A percentile compares a stretch with the other conserved stretches of the same genome.
Evolutionary conservation across 2,797 vertebrate genomes (phyloP).

Genomic region (Parauchenoglanis ngamensis): DNA sequence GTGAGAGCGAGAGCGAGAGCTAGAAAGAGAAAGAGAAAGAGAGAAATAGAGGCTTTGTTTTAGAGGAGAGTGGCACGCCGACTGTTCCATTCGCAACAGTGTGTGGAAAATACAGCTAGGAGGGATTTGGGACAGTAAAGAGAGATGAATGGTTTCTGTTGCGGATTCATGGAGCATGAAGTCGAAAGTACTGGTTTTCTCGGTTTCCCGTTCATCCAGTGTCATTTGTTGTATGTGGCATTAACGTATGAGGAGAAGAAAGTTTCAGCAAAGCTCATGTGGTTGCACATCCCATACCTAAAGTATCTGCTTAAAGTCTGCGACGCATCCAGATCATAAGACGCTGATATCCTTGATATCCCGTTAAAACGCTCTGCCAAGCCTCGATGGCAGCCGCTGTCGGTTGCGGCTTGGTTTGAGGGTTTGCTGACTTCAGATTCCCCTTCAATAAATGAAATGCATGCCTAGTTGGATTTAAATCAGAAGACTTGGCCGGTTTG

Average conservation of each 20-base stretch:
- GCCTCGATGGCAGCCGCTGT: not conserved
- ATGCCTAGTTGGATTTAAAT: not conserved
- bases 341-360: not conserved
- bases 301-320: not conserved
- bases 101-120: slow-evolving; percentile 2
- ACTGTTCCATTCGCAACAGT: not conserved
- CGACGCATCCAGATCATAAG: not conserved
- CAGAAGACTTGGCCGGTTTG: not conserved
- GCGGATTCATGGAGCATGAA: not conserved
- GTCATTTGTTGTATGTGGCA: no score
- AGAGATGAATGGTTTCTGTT: not conserved
- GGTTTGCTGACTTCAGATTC: not conserved
- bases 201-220: no score
- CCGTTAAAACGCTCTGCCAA: not conserved
- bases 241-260: not conserved
- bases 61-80: slow-evolving; percentile 42
- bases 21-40: not conserved
- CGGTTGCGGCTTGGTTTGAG: slow-evolving; percentile 1
- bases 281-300: not conserved
- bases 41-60: slow-evolving; percentile 51
- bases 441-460: not conserved
- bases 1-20: no score
- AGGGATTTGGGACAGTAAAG: slow-evolving; percentile 23
- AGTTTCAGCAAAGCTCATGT: not conserved
- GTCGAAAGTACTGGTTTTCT: not conserved